These are phyloP conservation scores for Palythoa caribaeorum DNA, from an alignment of 92 coral and sea anemone genomes.

Conservation along the genomic window DNA sequence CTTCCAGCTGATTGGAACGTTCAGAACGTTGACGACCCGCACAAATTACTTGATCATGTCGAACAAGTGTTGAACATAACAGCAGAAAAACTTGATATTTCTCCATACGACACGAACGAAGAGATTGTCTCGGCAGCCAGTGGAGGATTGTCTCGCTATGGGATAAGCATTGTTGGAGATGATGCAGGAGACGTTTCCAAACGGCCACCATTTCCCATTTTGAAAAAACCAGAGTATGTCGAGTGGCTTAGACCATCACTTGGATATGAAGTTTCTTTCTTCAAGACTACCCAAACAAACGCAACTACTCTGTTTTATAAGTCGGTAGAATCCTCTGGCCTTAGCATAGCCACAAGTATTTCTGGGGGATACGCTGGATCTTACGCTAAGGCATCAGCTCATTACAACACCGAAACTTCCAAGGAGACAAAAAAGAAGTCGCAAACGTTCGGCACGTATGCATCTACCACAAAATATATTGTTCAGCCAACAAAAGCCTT, in stretches of 20 bases:
- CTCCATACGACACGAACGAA: constrained; percentile 30
- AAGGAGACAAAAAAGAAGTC: constrained; percentile 1
- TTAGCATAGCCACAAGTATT: constrained; percentile 28
- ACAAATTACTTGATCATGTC: background rate
- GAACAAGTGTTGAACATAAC: constrained; percentile 20
- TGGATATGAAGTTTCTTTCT: constrained; percentile 4
- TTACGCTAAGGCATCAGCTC: constrained; percentile 10
- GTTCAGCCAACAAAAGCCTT: constrained; percentile 36
- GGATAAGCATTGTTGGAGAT: background rate
- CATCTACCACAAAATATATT: constrained; percentile 22
- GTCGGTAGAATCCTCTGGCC: constrained; percentile 41
- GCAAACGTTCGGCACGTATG: constrained; percentile 3
- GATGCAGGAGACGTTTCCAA: background rate
- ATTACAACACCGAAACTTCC: background rate
- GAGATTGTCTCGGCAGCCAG: constrained; percentile 39
- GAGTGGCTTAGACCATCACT: constrained; percentile 28
- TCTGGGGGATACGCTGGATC: constrained; percentile 12
- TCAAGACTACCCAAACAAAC: constrained; percentile 13
- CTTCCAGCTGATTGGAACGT: background rate
- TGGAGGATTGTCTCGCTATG: constrained; percentile 22
- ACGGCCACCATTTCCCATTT: constrained; percentile 38
- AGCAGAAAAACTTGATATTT: constrained; percentile 13
- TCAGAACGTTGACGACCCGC: background rate
- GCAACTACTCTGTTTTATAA: constrained; percentile 6
- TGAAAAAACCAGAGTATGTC: constrained; percentile 32